Percentiles rank a stretch among this genome's conserved stretches.
These are phyloP conservation scores for Archivesica marissinica DNA, from an alignment of 1,140 invertebrate species.

Conservation along the genomic window DNA sequence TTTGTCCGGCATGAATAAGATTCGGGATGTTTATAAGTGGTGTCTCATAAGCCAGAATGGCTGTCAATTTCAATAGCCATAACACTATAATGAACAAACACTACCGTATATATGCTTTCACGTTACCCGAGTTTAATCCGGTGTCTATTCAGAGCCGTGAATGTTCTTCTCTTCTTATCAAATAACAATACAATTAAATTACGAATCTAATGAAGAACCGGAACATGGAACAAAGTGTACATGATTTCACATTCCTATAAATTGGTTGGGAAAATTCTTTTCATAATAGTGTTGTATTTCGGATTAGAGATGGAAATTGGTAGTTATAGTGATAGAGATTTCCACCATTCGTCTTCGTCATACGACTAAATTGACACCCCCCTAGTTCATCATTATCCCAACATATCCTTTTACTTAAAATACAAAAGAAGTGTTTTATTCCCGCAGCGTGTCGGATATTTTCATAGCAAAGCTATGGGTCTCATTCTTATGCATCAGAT, in stretches of 20 bases:
- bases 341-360: slow-evolving; percentile 58
- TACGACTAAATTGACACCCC: slow-evolving; percentile 33
- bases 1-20: too few relatives aligned
- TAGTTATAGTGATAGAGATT: slow-evolving; percentile 51
- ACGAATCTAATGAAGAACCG: background rate
- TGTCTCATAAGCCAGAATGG: too few relatives aligned
- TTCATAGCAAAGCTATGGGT: slow-evolving; percentile 46
- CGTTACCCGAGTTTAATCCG: too few relatives aligned
- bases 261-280: slow-evolving; percentile 40
- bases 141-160: too few relatives aligned
- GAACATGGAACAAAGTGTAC: slow-evolving; percentile 1
- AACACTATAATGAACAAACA: too few relatives aligned
- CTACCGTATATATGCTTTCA: too few relatives aligned
- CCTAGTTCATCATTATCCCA: slow-evolving; percentile 56
- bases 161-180: too few relatives aligned
- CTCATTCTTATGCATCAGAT: slow-evolving; percentile 62
- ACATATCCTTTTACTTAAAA: slow-evolving; percentile 62
- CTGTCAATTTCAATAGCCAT: too few relatives aligned
- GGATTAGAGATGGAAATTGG: slow-evolving; percentile 60
- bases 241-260: slow-evolving; percentile 18
- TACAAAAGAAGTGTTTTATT: slow-evolving; percentile 38
- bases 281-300: slow-evolving; percentile 45
- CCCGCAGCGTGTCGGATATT: slow-evolving; percentile 33
- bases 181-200: too few relatives aligned
- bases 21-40: too few relatives aligned